Conservation (phyloP, 53 echinoderm and acorn worm species). For the Holothuria leucospilota region DNA sequence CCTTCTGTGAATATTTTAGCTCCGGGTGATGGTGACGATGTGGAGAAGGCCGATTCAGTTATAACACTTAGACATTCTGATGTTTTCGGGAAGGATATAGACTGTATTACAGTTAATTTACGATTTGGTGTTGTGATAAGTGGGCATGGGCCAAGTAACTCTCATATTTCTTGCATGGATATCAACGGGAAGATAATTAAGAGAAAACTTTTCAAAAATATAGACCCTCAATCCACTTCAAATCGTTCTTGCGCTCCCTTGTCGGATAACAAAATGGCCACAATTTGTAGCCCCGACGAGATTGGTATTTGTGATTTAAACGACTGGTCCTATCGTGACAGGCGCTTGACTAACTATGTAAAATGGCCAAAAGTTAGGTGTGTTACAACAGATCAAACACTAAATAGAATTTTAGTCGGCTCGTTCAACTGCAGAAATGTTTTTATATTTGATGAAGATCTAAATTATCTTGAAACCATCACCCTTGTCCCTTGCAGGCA, state of each 20-base stretch:
- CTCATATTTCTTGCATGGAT: background rate
- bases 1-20: too few species aligned
- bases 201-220: background rate
- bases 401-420: background rate
- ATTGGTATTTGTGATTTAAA: background rate
- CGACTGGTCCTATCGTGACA: too few species aligned
- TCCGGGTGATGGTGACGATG: too few species aligned
- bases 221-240: background rate
- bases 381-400: background rate
- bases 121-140: background rate
- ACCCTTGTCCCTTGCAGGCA: background rate
- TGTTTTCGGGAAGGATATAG: background rate
- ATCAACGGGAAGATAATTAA: background rate
- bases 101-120: background rate
- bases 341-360: too few species aligned
- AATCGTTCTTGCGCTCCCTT: background rate
- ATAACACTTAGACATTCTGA: background rate
- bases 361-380: background rate
- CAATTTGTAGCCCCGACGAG: background rate
- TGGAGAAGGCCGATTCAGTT: background rate
- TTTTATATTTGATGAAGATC: background rate
- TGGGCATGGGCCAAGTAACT: background rate
- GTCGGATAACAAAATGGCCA: background rate
- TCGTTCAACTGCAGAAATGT: background rate
- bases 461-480: background rate